Evolutionary conservation across 2,113 vertebrate species (phyloP), one percentile per base, ranked within the genome.

Genomic region (Poeciliopsis prolifica): DNA sequence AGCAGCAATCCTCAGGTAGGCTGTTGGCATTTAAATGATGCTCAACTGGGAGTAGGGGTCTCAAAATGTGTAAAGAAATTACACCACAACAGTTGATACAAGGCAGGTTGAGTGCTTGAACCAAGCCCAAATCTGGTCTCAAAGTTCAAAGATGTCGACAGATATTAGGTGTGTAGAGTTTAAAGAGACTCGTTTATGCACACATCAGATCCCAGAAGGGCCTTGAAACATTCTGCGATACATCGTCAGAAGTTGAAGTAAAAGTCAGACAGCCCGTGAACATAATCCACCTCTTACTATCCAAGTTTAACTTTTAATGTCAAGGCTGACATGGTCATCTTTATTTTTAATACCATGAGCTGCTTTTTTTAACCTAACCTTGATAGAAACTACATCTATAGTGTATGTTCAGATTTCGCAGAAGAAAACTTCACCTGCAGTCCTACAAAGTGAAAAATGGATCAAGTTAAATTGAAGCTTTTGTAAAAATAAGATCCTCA

Each of bases 91-190:
- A 48, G 14, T 48, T 22, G 44, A 48, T 19, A 19, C 14, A 48
- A 48, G 44, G 44, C 44, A 42, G 9, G 12, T 5, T 48, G 44
- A 48, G 14, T 48, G 44, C 17, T 48, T 48, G 44, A 17, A 48
- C 17, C 5, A 48, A 37, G 13, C 26, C 17, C 12, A 22, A 11
- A 13, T 51, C 58, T 44, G 61, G 72, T 11, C 4, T 48, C 42
- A 71, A 70, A 31, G 61, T 80, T 31, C 12, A 17, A 11, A 73
- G 63, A 64, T 31, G 22, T 9, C 4, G 63, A 75, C 68, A 1
- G 82, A 70, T 70, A 72, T 67, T 9, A 7, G 54, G 65, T 78
- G 67, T 42, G 10, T 29, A 26, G 44, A 30, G 71, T 77, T 72
- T 78, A 54, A 0, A 3, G 70, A 68, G 6, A 1, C 7, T 11